Conservation (phyloP, 2,888 invertebrate genomes). For the Drosophila limbata region DNA sequence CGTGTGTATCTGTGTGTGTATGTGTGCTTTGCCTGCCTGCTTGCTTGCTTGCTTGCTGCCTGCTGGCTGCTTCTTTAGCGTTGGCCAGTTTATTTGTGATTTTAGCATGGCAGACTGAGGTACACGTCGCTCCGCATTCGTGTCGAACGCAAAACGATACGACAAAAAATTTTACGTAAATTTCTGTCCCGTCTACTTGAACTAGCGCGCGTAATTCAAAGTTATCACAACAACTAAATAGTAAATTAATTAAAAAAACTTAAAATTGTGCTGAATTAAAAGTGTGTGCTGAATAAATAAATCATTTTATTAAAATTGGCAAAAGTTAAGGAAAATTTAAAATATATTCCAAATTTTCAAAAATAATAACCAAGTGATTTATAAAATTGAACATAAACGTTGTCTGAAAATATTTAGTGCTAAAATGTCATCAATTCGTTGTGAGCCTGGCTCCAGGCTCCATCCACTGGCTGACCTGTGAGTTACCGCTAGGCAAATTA, state of each 20-base stretch:
- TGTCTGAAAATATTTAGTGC: constrained; percentile 19
- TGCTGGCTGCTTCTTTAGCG: constrained; percentile 82
- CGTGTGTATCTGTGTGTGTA: constrained; percentile 33
- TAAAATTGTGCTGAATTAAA: constrained; percentile 25
- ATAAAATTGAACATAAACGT: constrained; percentile 28
- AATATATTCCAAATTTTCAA: constrained; percentile 15
- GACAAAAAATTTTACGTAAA: constrained; percentile 71
- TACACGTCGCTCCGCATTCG: constrained; percentile 75
- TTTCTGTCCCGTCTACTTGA: constrained; percentile 51
- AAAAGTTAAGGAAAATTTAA: constrained; percentile 25
- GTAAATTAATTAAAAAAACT: constrained; percentile 3
- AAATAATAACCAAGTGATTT: constrained; percentile 19
- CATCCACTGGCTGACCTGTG: constrained; percentile 60
- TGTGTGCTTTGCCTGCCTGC: constrained; percentile 35
- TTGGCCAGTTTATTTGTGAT: constrained; percentile 84
- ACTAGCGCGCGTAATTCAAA: constrained; percentile 77
- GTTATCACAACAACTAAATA: constrained; percentile 52
- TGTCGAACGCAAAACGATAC: constrained; percentile 72
- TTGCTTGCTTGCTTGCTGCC: constrained; percentile 58
- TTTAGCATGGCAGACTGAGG: constrained; percentile 83
- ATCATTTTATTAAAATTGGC: constrained; percentile 36
- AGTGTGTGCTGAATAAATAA: constrained; percentile 33
- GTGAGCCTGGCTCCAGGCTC: constrained; percentile 64
- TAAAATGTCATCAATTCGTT: constrained; percentile 61
- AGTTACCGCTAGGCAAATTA: constrained; percentile 44